phyloP scores from a whole-genome alignment of 2,888 invertebrate genomes.

The Synergus japonicus region DNA sequence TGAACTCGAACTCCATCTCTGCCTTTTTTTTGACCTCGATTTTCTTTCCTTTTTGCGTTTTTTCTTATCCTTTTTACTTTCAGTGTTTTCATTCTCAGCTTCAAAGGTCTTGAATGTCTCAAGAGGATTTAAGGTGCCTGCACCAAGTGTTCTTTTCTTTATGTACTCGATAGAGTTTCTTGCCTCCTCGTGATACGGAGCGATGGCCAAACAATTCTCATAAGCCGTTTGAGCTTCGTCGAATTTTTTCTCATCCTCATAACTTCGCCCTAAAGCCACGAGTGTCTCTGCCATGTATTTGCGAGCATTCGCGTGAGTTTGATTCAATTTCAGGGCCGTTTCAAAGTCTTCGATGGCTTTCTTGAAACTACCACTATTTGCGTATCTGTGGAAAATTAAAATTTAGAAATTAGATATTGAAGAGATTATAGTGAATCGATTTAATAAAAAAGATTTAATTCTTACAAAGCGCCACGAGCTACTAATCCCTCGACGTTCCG shows the following conservation, averaged over 20 bases:
- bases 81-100: constrained; percentile 69
- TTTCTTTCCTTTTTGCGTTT: constrained; percentile 77
- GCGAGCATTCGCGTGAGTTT: constrained; percentile 93
- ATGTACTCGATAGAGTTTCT: constrained; percentile 90
- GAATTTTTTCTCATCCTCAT: constrained; percentile 91
- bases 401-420: neutral
- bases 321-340: constrained; percentile 91
- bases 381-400: constrained; percentile 80
- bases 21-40: constrained; percentile 74
- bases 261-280: constrained; percentile 92
- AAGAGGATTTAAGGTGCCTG: constrained; percentile 66
- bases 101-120: constrained; percentile 73
- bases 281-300: constrained; percentile 96
- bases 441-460: constrained; percentile 48
- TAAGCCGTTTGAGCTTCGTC: constrained; percentile 92
- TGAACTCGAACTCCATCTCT: constrained; percentile 80
- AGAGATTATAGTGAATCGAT: neutral
- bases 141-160: constrained; percentile 82
- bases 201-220: constrained; percentile 89
- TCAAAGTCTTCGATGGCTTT: constrained; percentile 97
- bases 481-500: constrained; percentile 95
- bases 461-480: constrained; percentile 91
- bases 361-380: constrained; percentile 95
- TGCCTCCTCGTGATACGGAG: constrained; percentile 93
- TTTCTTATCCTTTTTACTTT: constrained; percentile 76